Evolutionary conservation across 2,797 vertebrate species (phyloP), one percentile per base, ranked within the genome.

Genomic region (Heteromormyrus szaboi): DNA sequence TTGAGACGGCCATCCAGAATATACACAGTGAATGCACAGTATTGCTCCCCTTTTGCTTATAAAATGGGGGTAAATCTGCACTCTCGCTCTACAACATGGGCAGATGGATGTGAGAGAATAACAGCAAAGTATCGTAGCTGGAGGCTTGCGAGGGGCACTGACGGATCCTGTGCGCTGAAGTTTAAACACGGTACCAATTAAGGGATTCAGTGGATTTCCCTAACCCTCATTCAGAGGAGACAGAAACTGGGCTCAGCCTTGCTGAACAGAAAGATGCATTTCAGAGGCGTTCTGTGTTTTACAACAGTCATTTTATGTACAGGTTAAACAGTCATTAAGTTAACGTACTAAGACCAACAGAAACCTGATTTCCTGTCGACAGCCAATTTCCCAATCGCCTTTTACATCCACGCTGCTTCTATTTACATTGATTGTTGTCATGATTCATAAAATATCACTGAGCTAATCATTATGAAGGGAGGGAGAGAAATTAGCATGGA

Each of bases 291-390:
- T 94, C 94, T 95, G 95, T 95, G 95, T 94, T 95, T 92, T 88
- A 94, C 93, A 95, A 95, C 93, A 95, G 94, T 95, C 94, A 93
- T 94, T 93, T 81, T 93, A 93, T 91, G 93, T 91, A 94, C 92
- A 92, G 84, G 95, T 91, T 93, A 94, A 93, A 94, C 91, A 92
- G 93, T 94, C 92, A 94, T 95, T 94, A 93, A 94, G 93, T 93
- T 94, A 94, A 65, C 8, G 17, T 59, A n/a, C 50, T 19, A 12
- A 9, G 48, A 37, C 29, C 29, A 59, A 53, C 85, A 41, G 14
- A 29, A 59, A 41, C 53, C 53, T 33, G 12, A 44, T 19, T 86
- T 59, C 85, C 17, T 44, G 51, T 19, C 51, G 50, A 12, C 25
- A 41, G 14, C 50, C 53, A 76, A n/a, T 89, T 86, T 89, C 29